Evolutionary conservation across 2,797 vertebrate genomes (phyloP).

Genomic region (Hypotaenidia okinawae): DNA sequence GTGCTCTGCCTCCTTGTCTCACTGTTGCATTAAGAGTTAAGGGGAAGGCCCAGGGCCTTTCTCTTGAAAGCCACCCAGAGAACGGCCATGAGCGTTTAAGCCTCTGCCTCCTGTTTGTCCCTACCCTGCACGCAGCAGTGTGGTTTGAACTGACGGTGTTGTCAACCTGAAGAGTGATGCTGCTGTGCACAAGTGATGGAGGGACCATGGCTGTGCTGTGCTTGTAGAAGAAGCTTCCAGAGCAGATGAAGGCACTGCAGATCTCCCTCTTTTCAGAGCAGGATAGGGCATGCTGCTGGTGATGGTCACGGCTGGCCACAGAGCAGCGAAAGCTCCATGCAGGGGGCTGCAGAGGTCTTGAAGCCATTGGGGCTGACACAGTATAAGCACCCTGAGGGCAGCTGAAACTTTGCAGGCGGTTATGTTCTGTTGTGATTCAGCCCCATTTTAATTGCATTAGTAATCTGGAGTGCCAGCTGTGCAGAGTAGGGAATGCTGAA

Average conservation of each 20-base stretch:
- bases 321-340: background rate
- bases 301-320: background rate
- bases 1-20: background rate
- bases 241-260: background rate
- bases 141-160: background rate
- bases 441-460: background rate
- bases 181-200: background rate
- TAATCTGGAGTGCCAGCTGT: background rate
- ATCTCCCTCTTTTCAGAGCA: background rate
- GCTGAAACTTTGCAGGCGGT: background rate
- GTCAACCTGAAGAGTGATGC: background rate
- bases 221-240: background rate
- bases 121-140: background rate
- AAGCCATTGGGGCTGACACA: accelerated
- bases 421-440: background rate
- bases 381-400: background rate
- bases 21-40: background rate
- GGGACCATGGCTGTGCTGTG: background rate
- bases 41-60: background rate
- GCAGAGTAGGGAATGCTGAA: background rate
- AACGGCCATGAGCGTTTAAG: background rate
- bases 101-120: accelerated
- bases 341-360: background rate
- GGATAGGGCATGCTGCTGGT: background rate
- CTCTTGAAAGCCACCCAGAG: background rate